Conservation (phyloP, 2,113 vertebrate genomes). For the Hemicordylus capensis region DNA sequence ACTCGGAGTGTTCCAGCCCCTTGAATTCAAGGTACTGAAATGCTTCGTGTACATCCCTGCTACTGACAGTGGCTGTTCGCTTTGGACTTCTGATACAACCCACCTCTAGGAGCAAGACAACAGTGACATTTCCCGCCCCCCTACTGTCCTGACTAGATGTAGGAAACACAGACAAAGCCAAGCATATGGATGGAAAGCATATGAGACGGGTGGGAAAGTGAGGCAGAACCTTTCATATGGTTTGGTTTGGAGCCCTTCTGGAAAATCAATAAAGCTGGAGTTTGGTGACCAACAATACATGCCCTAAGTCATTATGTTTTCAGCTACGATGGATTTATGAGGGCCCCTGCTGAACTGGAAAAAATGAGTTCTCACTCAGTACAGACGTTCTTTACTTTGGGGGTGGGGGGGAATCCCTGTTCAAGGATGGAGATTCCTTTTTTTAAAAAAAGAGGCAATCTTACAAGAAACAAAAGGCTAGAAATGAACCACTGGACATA, state of each 20-base stretch:
- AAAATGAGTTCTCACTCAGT: background rate
- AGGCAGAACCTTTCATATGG: conserved; percentile 14
- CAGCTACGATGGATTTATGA: conserved; percentile 29
- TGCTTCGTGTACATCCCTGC: too few species aligned
- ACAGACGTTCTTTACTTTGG: conserved; percentile 35
- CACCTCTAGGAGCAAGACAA: background rate
- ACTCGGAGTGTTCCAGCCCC: too few species aligned
- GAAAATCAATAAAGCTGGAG: conserved; percentile 20
- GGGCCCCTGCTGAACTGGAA: background rate
- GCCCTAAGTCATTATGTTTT: background rate
- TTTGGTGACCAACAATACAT: conserved; percentile 1
- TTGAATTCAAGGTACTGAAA: too few species aligned
- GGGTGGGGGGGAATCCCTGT: conserved; percentile 10
- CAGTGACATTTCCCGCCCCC: background rate
- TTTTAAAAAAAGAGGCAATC: background rate
- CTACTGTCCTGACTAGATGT: conserved; percentile 10
- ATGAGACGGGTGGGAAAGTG: background rate
- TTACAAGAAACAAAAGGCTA: background rate
- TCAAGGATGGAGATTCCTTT: background rate
- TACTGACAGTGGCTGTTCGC: background rate
- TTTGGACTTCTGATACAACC: background rate
- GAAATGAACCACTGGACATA: background rate
- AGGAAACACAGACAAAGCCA: conserved; percentile 1
- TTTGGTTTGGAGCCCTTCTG: conserved; percentile 24
- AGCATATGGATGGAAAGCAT: conserved; percentile 3